phyloP scores from a whole-genome alignment of 2,888 invertebrate genomes.

The Tenthredo distinguenda region DNA sequence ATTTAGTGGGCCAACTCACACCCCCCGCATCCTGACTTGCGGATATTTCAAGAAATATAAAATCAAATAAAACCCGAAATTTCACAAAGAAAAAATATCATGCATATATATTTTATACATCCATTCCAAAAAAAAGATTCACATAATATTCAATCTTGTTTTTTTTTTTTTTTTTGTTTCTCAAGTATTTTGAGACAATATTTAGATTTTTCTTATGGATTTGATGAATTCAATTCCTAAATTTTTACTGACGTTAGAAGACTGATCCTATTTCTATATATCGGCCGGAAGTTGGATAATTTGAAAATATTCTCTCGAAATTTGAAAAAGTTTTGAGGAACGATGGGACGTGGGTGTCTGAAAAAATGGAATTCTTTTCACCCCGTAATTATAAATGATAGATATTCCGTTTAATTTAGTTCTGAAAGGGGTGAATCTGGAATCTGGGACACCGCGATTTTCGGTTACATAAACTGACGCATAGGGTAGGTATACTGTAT shows the following conservation, averaged over 20 bases:
- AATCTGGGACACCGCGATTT: constrained; percentile 15
- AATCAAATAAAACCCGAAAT: background rate
- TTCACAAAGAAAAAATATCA: background rate
- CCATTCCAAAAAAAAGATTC: background rate
- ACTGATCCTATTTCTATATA: too few species aligned
- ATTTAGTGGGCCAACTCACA: constrained; percentile 38
- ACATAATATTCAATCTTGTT: background rate
- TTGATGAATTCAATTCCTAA: too few species aligned
- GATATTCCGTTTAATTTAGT: background rate
- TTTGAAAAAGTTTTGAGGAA: too few species aligned
- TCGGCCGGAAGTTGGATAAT: too few species aligned
- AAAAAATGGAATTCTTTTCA: too few species aligned
- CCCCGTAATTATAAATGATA: background rate
- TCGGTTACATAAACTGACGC: background rate
- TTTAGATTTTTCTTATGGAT: too few species aligned
- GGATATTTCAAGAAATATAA: background rate
- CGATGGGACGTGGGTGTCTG: too few species aligned
- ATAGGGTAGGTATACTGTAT: background rate
- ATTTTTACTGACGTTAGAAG: too few species aligned
- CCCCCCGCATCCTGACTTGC: background rate
- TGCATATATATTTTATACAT: too few species aligned
- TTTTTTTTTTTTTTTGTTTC: background rate
- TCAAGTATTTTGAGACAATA: too few species aligned
- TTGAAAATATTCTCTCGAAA: too few species aligned
- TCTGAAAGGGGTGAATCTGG: background rate